phyloP scores from a whole-genome alignment of 1,140 invertebrate genomes.

The Meloidogyne floridensis region DNA sequence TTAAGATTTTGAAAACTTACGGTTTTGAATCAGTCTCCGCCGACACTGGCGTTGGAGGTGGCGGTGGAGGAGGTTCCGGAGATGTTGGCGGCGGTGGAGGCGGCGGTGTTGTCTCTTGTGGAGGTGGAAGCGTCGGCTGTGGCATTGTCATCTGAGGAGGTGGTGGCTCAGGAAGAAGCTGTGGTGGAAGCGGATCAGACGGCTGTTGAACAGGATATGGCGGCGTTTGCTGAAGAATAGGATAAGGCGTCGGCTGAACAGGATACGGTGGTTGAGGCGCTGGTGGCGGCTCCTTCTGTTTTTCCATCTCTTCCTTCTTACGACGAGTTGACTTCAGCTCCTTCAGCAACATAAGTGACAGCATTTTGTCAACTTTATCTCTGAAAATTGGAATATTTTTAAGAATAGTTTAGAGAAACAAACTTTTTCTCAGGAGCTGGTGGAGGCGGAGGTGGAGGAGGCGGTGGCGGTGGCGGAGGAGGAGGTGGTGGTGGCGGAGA shows the following conservation, averaged over 20 bases:
- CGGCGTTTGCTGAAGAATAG: neutral
- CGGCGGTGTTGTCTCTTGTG: neutral
- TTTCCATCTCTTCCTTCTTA: neutral
- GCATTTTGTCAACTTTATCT: neutral
- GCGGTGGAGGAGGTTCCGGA: neutral
- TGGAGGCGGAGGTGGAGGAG: too few species aligned
- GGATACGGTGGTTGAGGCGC: conserved; percentile 74
- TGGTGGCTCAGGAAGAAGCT: neutral
- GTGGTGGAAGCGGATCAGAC: neutral
- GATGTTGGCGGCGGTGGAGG: neutral
- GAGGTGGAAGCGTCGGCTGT: neutral
- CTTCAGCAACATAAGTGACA: conserved; percentile 2
- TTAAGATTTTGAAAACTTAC: neutral
- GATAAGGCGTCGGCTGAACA: conserved; percentile 61
- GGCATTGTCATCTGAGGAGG: neutral
- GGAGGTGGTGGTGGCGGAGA: neutral
- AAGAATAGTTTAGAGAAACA: neutral
- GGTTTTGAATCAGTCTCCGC: neutral
- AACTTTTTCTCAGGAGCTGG: neutral
- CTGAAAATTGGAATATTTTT: neutral
- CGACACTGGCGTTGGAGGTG: neutral
- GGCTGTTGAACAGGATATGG: neutral
- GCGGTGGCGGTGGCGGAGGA: too few species aligned
- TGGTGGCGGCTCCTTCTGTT: neutral
- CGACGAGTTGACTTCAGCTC: neutral